phyloP scores from a whole-genome alignment of 2,888 invertebrate species.

The Hanleya hanleyi region DNA sequence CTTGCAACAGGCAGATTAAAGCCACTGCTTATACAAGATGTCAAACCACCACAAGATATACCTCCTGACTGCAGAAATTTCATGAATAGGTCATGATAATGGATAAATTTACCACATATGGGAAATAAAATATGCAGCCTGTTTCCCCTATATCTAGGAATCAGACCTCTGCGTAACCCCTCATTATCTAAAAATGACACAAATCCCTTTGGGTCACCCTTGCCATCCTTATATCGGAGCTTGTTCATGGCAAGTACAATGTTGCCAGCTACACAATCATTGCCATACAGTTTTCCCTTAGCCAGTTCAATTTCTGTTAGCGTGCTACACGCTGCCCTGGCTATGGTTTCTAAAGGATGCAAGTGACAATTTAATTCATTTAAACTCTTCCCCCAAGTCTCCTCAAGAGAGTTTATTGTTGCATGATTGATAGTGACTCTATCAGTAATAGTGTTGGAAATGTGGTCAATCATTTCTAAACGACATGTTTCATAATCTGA shows the following conservation, averaged over 20 bases:
- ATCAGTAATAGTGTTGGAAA: constrained; percentile 33
- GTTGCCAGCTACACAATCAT: constrained; percentile 33
- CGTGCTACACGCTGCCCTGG: constrained; percentile 16
- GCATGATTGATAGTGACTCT: constrained; percentile 28
- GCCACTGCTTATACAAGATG: constrained; percentile 14
- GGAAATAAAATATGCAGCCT: constrained; percentile 37
- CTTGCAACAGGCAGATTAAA: constrained; percentile 17
- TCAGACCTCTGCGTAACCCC: constrained; percentile 20
- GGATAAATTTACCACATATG: constrained; percentile 20
- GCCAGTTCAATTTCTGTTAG: constrained; percentile 19
- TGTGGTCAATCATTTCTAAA: constrained; percentile 18
- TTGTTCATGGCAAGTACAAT: constrained; percentile 37
- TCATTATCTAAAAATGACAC: constrained; percentile 21
- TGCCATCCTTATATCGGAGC: constrained; percentile 35
- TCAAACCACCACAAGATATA: constrained; percentile 30
- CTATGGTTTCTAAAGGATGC: constrained; percentile 19
- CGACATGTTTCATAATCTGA: constrained; percentile 9
- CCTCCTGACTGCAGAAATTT: constrained; percentile 15
- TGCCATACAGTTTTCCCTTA: constrained; percentile 29
- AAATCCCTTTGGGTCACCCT: constrained; percentile 39
- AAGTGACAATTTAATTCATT: constrained; percentile 34
- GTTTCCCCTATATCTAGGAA: constrained; percentile 37
- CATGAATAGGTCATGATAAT: constrained; percentile 13
- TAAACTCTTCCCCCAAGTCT: constrained; percentile 21
- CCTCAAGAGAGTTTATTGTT: background rate